Percentiles rank a stretch among this genome's conserved stretches.
phyloP scores from a whole-genome alignment of 2,797 vertebrate species.

The Oreochromis grahami region DNA sequence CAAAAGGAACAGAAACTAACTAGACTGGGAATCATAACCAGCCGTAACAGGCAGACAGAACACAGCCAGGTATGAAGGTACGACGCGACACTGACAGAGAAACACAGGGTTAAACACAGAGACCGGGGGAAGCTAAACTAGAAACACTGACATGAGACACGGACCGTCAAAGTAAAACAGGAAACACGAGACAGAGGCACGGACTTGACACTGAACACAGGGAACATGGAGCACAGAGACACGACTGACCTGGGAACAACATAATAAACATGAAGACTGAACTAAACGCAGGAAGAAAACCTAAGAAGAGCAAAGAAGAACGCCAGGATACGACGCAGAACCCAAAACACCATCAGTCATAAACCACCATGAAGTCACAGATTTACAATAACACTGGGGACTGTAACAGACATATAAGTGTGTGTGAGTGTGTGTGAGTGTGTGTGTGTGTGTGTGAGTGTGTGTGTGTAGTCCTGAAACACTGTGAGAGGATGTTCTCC shows the following conservation, averaged over 20 bases:
- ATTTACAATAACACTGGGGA: accelerated
- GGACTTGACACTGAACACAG: background rate
- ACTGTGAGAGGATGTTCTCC: too few relatives aligned
- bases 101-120: background rate
- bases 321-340: background rate
- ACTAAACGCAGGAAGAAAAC: background rate
- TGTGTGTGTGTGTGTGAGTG: too few relatives aligned
- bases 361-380: background rate
- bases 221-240: background rate
- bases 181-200: background rate
- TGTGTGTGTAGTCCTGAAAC: too few relatives aligned
- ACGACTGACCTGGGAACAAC: background rate
- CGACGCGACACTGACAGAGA: background rate
- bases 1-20: background rate
- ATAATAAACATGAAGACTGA: background rate
- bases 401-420: background rate
- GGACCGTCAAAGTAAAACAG: background rate
- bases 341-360: background rate
- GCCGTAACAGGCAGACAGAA: background rate
- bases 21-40: background rate
- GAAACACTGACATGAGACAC: background rate
- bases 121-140: background rate
- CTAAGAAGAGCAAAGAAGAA: background rate
- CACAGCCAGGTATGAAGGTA: background rate
- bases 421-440: background rate